A percentile compares a stretch with the other conserved stretches of the same genome.
Evolutionary conservation across 1,140 invertebrate genomes (phyloP).

Genomic region (Brachionus koreanus): DNA sequence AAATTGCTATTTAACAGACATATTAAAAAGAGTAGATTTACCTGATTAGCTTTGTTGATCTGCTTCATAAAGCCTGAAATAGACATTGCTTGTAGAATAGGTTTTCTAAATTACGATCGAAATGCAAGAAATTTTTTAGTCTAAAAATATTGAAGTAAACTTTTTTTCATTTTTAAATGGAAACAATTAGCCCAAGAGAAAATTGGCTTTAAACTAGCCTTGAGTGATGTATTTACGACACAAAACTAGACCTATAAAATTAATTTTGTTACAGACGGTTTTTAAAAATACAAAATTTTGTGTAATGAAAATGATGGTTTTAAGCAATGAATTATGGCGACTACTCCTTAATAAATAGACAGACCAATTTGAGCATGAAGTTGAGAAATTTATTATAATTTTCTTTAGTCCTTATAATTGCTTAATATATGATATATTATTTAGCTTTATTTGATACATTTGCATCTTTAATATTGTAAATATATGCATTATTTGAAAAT

Average conservation of each 20-base stretch:
- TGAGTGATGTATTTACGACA: neutral
- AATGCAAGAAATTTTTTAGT: neutral
- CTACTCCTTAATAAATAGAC: neutral
- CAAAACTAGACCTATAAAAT: neutral
- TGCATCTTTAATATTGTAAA: neutral
- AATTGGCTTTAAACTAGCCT: neutral
- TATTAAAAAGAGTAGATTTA: too few species aligned
- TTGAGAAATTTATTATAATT: constrained; percentile 1
- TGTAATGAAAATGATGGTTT: constrained; percentile 7
- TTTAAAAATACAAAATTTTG: neutral
- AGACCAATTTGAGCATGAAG: constrained; percentile 5
- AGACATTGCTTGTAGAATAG: constrained; percentile 67
- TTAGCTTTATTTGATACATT: neutral
- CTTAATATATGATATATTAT: neutral
- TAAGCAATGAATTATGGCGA: neutral
- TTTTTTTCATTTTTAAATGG: constrained; percentile 13
- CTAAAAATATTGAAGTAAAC: neutral
- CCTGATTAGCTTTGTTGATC: constrained; percentile 97
- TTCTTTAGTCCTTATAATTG: neutral
- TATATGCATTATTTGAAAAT: neutral
- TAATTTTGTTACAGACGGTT: neutral
- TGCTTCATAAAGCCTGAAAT: constrained; percentile 95
- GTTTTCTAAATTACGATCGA: neutral
- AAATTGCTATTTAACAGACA: too few species aligned
- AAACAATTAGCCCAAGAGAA: neutral